Percentiles rank a stretch among this genome's conserved stretches.
These are phyloP conservation scores for honey bee (Apis mellifera) DNA, from an alignment of 1,140 invertebrate species.

Conservation along the genomic window DNA sequence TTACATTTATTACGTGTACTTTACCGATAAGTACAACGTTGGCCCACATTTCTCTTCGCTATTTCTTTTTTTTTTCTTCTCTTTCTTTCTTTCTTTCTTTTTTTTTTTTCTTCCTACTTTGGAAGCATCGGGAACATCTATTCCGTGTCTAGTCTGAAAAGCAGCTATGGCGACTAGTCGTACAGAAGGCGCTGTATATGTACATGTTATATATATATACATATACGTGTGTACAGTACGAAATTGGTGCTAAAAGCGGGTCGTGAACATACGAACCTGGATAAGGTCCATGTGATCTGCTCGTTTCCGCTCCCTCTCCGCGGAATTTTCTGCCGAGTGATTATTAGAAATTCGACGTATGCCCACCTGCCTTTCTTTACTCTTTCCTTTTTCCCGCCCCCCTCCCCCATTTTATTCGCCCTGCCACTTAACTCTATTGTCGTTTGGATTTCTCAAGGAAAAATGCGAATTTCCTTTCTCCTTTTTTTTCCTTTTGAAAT, in stretches of 20 bases:
- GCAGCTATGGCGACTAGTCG: conserved; percentile 47
- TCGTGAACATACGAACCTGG: conserved; percentile 66
- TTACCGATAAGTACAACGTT: conserved; percentile 31
- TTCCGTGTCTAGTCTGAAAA: conserved; percentile 52
- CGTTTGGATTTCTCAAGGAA: too few species aligned
- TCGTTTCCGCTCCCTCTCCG: conserved; percentile 51
- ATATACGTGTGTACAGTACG: conserved; percentile 25
- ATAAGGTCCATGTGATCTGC: conserved; percentile 53
- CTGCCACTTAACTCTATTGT: not conserved
- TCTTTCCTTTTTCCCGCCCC: too few species aligned
- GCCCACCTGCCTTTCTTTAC: conserved; percentile 20
- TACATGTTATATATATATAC: not conserved
- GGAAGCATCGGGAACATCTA: conserved; percentile 48
- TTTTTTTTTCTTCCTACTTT: conserved; percentile 33
- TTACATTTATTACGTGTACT: conserved; percentile 17
- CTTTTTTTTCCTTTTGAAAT: too few species aligned
- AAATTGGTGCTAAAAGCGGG: conserved; percentile 62
- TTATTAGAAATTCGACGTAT: conserved; percentile 48
- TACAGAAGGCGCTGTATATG: conserved; percentile 35
- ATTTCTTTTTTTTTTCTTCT: too few species aligned
- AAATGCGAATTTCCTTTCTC: too few species aligned
- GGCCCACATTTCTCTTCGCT: conserved; percentile 47
- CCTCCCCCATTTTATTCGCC: not conserved
- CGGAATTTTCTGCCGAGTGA: conserved; percentile 42
- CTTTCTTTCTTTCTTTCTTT: not conserved